These are phyloP conservation scores for Dicerorhinus sumatrensis DNA, from an alignment of 2,113 vertebrate genomes.

Conservation along the genomic window DNA sequence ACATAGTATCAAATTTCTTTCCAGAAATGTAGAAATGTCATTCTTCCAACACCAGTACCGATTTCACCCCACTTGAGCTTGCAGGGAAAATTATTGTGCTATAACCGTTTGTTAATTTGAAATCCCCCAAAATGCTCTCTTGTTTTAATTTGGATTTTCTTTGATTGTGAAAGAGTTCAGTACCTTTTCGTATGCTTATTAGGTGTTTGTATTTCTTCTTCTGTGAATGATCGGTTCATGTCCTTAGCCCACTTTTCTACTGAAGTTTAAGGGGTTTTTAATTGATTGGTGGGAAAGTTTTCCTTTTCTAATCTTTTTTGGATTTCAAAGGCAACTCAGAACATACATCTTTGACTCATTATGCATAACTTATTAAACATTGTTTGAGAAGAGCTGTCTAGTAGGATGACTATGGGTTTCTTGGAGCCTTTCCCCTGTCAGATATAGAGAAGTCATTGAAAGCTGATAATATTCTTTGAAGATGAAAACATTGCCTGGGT, in stretches of 20 bases:
- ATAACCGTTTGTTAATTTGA: conserved; percentile 41
- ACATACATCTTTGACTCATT: conserved; percentile 54
- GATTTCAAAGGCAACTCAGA: conserved; percentile 75
- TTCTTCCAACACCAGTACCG: neutral
- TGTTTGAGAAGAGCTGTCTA: conserved; percentile 53
- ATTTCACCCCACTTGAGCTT: neutral
- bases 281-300: conserved; percentile 62
- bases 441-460: conserved; percentile 46
- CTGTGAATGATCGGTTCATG: conserved; percentile 53
- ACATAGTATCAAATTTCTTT: neutral
- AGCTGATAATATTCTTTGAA: conserved; percentile 71
- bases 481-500: conserved; percentile 53
- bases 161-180: conserved; percentile 47
- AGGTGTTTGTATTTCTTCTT: conserved; percentile 62
- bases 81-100: neutral
- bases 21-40: neutral
- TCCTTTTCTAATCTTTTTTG: conserved; percentile 40
- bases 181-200: conserved; percentile 70
- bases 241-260: conserved; percentile 45
- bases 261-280: conserved; percentile 63
- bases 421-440: conserved; percentile 33
- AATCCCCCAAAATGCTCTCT: neutral
- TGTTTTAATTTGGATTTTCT: conserved; percentile 66
- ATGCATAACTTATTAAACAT: conserved; percentile 59
- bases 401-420: neutral